Base-by-base conservation (phyloP, 1,140 invertebrate genomes). In the Apis mellifera region DNA sequence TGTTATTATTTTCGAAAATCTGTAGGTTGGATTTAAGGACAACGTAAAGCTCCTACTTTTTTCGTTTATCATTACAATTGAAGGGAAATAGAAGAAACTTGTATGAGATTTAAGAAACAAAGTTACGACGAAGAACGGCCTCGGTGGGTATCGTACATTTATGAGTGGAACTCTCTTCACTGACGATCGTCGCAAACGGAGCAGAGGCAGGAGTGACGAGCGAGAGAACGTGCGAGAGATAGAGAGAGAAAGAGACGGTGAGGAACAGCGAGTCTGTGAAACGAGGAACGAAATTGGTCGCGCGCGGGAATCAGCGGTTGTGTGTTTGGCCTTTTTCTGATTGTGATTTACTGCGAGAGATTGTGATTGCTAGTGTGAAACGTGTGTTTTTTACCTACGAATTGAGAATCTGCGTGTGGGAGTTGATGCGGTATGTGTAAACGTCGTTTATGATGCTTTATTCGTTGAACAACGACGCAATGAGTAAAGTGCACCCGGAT, bases 1-100 rank as follows among this genome's bases (percentile, higher is more conserved):
- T 93, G 89, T 92, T 93, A 92, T 93, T 92, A 92, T 93, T 92
- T 92, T 93, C 92, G 92, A 93, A 93, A 93, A 92, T 92, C 89
- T 90, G 77, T 89, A 89, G 86, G 88, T 91, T 90, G 88, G 82
- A 78, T 90, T 90, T 87, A 72, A 78, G 82, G 65, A 80, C 73
- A 74, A 85, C 84, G 66, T 57, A 86, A 65, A 73, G 81, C 52
- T 42, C 15, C 26, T 23, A 64, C 13, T 83, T 84, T 60, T 68
- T 62, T 50, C 69, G 52, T 82, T 83, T 82, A 50, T 81, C 60
- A 26, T 86, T 80, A 15, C 64, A 64, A 65, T 79, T 65, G 32
- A n/a, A 50, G 78, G 48, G 54, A 64, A 65, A 79, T 65, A 89
- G 12, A 78, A 80, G 86, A 83, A 69, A 86, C 84, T 90, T 89